phyloP scores from a whole-genome alignment of 2,113 vertebrate genomes.

The Gavia stellata region DNA sequence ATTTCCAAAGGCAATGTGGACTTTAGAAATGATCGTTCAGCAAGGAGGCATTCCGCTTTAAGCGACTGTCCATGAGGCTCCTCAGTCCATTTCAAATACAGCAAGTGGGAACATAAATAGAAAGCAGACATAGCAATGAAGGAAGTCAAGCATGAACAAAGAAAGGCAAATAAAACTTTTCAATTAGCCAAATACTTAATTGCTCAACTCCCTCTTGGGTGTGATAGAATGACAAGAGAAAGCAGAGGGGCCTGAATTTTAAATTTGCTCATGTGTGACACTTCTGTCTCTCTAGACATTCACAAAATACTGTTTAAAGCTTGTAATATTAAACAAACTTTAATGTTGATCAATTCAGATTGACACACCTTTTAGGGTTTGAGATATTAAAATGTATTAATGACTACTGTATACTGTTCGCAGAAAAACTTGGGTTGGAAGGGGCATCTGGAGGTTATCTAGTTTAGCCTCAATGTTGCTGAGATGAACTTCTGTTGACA shows the following conservation, averaged over 20 bases:
- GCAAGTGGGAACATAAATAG: background rate
- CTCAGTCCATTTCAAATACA: background rate
- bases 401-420: background rate
- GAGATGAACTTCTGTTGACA: background rate
- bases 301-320: background rate
- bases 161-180: background rate
- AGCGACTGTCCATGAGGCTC: background rate
- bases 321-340: background rate
- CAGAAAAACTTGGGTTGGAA: background rate
- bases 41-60: background rate
- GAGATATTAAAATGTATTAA: background rate
- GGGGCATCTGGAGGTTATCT: background rate
- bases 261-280: background rate
- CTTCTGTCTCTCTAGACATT: background rate
- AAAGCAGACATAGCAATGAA: background rate
- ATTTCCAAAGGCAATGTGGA: background rate
- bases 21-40: background rate
- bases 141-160: background rate
- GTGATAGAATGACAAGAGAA: background rate
- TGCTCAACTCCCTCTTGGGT: background rate
- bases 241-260: background rate
- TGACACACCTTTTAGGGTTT: background rate
- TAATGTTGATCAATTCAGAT: background rate
- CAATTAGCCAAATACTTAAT: conserved; percentile 17
- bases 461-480: background rate